Percentiles rank a stretch among this genome's conserved stretches.
These are phyloP conservation scores for Ranitomeya variabilis DNA, from an alignment of 2,113 vertebrate genomes.

Conservation along the genomic window DNA sequence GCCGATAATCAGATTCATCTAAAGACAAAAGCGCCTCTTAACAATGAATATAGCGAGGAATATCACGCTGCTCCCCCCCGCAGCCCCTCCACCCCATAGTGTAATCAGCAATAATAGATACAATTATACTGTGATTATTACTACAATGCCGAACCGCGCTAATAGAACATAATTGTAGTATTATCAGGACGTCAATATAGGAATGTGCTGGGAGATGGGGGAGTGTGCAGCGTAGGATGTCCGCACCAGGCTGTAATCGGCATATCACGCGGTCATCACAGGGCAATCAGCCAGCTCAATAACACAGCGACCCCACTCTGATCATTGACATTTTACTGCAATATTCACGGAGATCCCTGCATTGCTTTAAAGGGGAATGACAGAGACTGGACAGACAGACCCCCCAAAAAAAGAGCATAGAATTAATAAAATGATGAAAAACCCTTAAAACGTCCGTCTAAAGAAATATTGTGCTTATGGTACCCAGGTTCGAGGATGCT, in stretches of 20 bases:
- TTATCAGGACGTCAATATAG: conserved; percentile 25
- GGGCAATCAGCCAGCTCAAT: neutral
- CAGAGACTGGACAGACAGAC: neutral
- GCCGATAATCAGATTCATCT: neutral
- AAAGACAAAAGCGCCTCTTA: neutral
- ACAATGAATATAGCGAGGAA: neutral
- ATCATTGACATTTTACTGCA: neutral
- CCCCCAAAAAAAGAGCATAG: neutral
- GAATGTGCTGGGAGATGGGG: conserved; percentile 1
- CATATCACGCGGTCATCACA: neutral
- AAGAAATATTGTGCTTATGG: neutral
- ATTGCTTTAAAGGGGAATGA: neutral
- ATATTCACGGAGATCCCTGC: neutral
- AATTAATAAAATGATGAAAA: neutral
- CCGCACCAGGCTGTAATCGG: neutral
- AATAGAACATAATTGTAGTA: conserved; percentile 27
- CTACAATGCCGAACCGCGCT: neutral
- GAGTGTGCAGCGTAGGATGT: neutral
- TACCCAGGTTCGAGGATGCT: no score
- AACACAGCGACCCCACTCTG: neutral
- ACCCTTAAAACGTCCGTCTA: neutral
- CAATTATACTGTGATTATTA: conserved; percentile 24
- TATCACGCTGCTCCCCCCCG: neutral
- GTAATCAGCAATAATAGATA: conserved; percentile 35
- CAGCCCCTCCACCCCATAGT: neutral